Conservation (phyloP, 2,888 invertebrate species). For the Phengaris alcon region DNA sequence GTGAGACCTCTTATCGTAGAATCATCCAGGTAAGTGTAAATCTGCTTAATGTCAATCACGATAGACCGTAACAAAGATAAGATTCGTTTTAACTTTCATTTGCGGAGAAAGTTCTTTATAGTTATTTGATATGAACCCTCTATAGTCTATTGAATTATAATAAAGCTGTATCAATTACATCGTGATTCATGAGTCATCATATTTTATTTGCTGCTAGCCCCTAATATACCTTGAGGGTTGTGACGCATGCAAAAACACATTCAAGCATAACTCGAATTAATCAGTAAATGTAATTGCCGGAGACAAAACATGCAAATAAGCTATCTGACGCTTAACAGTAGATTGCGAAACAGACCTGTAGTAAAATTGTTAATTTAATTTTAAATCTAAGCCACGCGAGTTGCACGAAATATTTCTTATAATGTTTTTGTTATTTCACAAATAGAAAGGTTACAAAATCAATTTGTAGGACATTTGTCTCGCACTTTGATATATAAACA, state of each 20-base stretch:
- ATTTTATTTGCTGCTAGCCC: not conserved
- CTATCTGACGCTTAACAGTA: too few relatives aligned
- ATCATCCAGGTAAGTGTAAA: not conserved
- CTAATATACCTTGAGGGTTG: too few relatives aligned
- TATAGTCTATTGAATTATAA: not conserved
- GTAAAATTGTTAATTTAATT: not conserved
- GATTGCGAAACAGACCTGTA: too few relatives aligned
- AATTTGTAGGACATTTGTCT: not conserved
- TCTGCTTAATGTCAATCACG: constrained; percentile 13
- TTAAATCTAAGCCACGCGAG: too few relatives aligned
- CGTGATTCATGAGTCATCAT: not conserved
- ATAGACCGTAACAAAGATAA: not conserved
- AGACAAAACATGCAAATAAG: too few relatives aligned
- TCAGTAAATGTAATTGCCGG: too few relatives aligned
- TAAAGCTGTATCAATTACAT: not conserved
- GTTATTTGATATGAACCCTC: constrained; percentile 4
- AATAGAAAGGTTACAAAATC: not conserved
- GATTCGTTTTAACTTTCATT: constrained; percentile 7
- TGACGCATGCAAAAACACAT: too few relatives aligned
- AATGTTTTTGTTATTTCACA: not conserved
- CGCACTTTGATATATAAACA: not conserved
- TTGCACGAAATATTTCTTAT: too few relatives aligned
- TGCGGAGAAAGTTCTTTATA: not conserved
- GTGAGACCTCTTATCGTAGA: too few relatives aligned
- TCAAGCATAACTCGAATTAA: too few relatives aligned